Evolutionary conservation across 2,797 vertebrate genomes (phyloP).

Genomic region (Arvicola amphibius): DNA sequence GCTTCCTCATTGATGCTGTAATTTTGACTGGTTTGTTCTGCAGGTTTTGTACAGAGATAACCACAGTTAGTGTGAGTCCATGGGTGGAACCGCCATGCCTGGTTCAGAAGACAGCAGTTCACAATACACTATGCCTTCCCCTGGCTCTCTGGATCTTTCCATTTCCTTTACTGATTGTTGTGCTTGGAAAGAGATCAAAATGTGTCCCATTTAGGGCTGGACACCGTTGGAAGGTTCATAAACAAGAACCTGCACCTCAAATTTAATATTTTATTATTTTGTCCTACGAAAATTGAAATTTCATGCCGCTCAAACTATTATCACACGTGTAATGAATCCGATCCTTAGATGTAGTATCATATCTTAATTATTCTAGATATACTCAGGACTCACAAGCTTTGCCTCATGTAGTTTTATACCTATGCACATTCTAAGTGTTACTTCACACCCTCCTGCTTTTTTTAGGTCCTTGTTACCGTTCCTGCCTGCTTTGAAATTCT

Average conservation of each 20-base stretch:
- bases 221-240: not conserved
- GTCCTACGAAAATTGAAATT: not conserved
- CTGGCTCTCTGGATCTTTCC: not conserved
- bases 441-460: not conserved
- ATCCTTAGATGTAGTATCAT: not conserved
- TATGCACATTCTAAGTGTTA: not conserved
- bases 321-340: not conserved
- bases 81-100: not conserved
- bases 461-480: conserved; percentile 83
- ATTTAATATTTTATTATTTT: not conserved
- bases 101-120: not conserved
- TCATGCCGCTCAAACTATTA: not conserved
- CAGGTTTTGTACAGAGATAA: not conserved
- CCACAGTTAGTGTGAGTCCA: not conserved
- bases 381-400: not conserved
- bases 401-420: not conserved
- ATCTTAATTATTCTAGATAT: not conserved
- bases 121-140: not conserved
- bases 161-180: not conserved
- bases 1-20: not conserved
- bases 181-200: not conserved
- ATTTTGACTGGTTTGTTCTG: not conserved
- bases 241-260: not conserved
- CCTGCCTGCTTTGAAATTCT: conserved; percentile 84
- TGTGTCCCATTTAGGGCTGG: not conserved